Percentiles rank a stretch among this genome's conserved stretches.
These are phyloP conservation scores for Diadema setosum DNA, from an alignment of 35 echinoderm and acorn worm genomes.

Conservation along the genomic window DNA sequence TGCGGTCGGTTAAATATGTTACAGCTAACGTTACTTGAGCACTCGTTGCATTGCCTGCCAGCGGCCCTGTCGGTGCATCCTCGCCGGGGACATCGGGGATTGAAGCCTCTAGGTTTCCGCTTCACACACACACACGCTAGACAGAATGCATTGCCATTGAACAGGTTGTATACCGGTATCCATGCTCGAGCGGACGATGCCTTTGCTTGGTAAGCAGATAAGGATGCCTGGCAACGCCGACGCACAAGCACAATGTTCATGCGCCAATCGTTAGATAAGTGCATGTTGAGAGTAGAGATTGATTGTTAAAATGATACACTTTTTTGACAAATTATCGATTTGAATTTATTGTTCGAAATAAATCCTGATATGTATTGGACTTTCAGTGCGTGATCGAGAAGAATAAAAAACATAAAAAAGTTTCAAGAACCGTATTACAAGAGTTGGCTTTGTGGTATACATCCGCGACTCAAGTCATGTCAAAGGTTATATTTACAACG, in stretches of 20 bases:
- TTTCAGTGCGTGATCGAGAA: neutral
- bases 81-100: neutral
- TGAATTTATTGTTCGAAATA: neutral
- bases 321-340: no score
- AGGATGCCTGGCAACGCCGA: slow-evolving; percentile 10
- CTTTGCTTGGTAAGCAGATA: neutral
- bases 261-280: neutral
- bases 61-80: neutral
- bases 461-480: neutral
- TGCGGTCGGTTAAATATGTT: neutral
- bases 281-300: neutral
- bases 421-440: neutral
- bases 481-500: slow-evolving; percentile 21
- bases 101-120: neutral
- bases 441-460: neutral
- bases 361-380: neutral
- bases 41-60: neutral
- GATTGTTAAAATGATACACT: neutral
- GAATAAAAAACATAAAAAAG: neutral
- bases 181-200: neutral
- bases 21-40: neutral
- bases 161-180: no score
- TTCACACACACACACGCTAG: neutral
- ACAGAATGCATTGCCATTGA: neutral
- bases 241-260: neutral